Percentiles rank a stretch among this genome's conserved stretches.
Evolutionary conservation across 2,888 invertebrate genomes (phyloP).

Genomic region (Chloromyia formosa): DNA sequence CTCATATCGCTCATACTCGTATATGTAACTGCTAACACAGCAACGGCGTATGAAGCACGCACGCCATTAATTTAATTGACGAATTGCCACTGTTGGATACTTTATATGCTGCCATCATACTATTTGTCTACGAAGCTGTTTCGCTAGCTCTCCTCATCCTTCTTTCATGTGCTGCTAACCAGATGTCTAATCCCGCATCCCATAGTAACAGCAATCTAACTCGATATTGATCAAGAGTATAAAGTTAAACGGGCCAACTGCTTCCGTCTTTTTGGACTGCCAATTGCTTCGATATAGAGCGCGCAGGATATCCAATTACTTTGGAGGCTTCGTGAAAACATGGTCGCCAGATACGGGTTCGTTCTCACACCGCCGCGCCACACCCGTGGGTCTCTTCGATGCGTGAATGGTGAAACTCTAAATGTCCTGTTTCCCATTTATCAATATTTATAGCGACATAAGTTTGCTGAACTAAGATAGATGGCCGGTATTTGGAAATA

Average conservation of each 20-base stretch:
- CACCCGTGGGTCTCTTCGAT: neutral
- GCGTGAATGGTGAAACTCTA: neutral
- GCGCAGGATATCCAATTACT: conserved; percentile 40
- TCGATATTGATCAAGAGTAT: neutral
- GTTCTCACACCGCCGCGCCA: neutral
- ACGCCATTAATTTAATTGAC: conserved; percentile 44
- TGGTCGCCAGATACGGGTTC: neutral
- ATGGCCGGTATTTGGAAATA: conserved; percentile 26
- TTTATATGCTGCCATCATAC: conserved; percentile 17
- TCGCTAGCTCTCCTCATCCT: neutral
- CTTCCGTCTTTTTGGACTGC: conserved; percentile 33
- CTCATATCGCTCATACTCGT: neutral
- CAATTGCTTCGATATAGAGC: conserved; percentile 27
- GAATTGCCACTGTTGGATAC: conserved; percentile 33
- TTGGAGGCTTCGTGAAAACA: neutral
- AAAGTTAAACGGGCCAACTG: conserved; percentile 20
- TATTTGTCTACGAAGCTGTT: conserved; percentile 8
- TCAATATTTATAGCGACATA: conserved; percentile 43
- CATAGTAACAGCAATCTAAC: too few species aligned
- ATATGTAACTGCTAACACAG: neutral
- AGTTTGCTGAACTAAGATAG: conserved; percentile 32
- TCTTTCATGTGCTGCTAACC: neutral
- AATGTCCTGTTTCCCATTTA: conserved; percentile 33
- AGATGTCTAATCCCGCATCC: too few species aligned
- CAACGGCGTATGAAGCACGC: conserved; percentile 16